These are phyloP conservation scores for Conops quadrifasciatus DNA, from an alignment of 2,888 invertebrate genomes.

Conservation along the genomic window DNA sequence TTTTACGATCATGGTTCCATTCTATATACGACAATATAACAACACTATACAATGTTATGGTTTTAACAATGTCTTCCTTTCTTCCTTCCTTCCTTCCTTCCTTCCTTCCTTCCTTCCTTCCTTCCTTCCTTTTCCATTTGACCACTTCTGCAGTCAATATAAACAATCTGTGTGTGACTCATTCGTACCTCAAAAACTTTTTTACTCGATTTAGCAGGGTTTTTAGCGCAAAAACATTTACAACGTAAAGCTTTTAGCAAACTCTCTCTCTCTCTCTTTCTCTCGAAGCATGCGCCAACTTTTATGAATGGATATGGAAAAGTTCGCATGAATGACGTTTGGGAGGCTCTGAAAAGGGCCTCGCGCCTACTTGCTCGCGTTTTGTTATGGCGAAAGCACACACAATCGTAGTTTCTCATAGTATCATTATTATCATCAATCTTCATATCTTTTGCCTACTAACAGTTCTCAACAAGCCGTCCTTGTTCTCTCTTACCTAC, in stretches of 20 bases:
- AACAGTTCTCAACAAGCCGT: neutral
- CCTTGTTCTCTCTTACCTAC: neutral
- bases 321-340: too few species aligned
- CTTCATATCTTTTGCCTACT: too few species aligned
- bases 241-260: slow-evolving; percentile 3
- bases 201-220: too few species aligned
- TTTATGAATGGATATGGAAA: slow-evolving; percentile 54
- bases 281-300: slow-evolving; percentile 35
- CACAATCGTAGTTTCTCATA: neutral
- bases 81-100: too few species aligned
- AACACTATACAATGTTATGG: too few species aligned
- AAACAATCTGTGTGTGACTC: neutral
- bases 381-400: slow-evolving; percentile 34
- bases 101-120: neutral
- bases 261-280: neutral
- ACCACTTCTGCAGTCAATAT: neutral
- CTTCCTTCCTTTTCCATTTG: neutral
- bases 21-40: too few species aligned
- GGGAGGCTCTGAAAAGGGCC: too few species aligned
- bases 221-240: neutral
- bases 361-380: neutral
- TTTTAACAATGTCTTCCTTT: too few species aligned
- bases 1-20: too few species aligned
- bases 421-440: neutral
- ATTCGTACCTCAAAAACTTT: neutral